Evolutionary conservation across 1,140 invertebrate species (phyloP).

Genomic region (Pogonomyrmex barbatus): DNA sequence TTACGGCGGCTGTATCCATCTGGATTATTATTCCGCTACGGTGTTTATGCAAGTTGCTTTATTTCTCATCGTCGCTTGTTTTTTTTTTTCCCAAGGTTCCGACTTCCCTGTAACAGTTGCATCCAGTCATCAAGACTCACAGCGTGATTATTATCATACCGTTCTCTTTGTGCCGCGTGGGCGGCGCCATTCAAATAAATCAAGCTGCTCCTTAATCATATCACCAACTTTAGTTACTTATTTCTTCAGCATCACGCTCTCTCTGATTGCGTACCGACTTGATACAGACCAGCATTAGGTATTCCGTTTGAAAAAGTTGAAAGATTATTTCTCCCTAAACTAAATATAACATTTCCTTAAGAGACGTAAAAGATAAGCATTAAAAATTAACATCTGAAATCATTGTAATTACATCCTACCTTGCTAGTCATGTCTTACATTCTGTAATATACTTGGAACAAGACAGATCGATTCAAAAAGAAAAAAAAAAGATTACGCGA

Average conservation of each 20-base stretch:
- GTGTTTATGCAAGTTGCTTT: conserved; percentile 49
- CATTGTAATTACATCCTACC: neutral
- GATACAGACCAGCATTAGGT: neutral
- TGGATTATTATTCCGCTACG: conserved; percentile 54
- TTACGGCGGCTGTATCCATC: conserved; percentile 37
- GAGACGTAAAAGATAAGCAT: neutral
- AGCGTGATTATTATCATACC: conserved; percentile 57
- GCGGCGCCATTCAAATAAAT: conserved; percentile 52
- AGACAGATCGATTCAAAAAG: neutral
- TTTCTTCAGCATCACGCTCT: conserved; percentile 23
- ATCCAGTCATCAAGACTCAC: conserved; percentile 50
- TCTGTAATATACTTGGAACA: too few relatives aligned
- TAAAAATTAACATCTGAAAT: neutral
- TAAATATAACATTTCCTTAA: neutral
- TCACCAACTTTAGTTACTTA: conserved; percentile 46
- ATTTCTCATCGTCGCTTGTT: conserved; percentile 47
- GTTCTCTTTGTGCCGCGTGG: conserved; percentile 40
- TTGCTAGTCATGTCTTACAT: neutral
- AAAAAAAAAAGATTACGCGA: neutral
- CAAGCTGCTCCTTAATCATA: conserved; percentile 42
- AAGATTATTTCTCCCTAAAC: neutral
- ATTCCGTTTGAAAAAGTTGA: neutral
- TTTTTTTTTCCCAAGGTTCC: conserved; percentile 42
- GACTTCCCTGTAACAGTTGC: conserved; percentile 49
- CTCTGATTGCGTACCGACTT: conserved; percentile 24